A percentile compares a stretch with the other conserved stretches of the same genome.
These are phyloP conservation scores for Junonia oenone DNA, from an alignment of 2,888 invertebrate genomes.

Conservation along the genomic window DNA sequence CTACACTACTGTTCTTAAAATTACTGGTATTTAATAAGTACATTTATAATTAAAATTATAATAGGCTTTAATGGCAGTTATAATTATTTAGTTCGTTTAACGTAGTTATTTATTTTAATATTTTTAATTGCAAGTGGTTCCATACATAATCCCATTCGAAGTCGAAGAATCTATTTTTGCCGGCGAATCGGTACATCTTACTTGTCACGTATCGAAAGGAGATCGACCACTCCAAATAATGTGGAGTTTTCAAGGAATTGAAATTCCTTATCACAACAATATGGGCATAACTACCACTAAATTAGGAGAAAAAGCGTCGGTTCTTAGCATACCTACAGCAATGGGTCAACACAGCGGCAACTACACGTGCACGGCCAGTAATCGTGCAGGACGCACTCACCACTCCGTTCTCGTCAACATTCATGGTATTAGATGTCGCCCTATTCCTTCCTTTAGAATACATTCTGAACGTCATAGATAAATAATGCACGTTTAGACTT, in stretches of 20 bases:
- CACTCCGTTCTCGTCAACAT: conserved; percentile 80
- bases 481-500: conserved; percentile 67
- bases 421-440: conserved; percentile 71
- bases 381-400: conserved; percentile 77
- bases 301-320: conserved; percentile 76
- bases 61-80: conserved; percentile 9
- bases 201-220: conserved; percentile 84
- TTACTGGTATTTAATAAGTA: conserved; percentile 63
- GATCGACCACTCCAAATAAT: conserved; percentile 85
- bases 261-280: conserved; percentile 77
- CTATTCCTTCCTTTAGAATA: conserved; percentile 30
- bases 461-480: conserved; percentile 44
- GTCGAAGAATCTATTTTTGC: conserved; percentile 84
- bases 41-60: conserved; percentile 5
- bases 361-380: conserved; percentile 82
- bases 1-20: conserved; percentile 71
- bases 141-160: conserved; percentile 84
- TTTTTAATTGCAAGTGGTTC: conserved; percentile 64
- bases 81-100: conserved; percentile 23
- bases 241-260: conserved; percentile 84
- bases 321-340: conserved; percentile 79
- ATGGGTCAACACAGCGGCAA: conserved; percentile 81
- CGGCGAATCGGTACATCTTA: conserved; percentile 83
- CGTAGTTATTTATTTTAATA: conserved; percentile 23
- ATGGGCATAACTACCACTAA: conserved; percentile 76